Conservation (phyloP, 1,140 invertebrate species). For the Cryptotermes secundus region DNA sequence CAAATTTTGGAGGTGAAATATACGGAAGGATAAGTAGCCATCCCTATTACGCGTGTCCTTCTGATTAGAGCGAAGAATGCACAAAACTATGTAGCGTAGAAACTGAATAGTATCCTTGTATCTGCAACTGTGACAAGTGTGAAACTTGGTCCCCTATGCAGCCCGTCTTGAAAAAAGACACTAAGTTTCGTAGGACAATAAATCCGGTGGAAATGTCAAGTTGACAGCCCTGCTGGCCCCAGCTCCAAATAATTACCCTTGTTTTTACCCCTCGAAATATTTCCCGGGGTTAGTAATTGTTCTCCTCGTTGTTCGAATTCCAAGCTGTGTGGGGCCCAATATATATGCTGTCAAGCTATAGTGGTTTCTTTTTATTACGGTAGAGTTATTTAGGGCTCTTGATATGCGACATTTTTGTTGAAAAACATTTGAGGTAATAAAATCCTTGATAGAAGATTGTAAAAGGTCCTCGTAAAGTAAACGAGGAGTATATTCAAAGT, state of each 20-base stretch:
- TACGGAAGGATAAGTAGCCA: too few species aligned
- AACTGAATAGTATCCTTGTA: too few species aligned
- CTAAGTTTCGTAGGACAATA: background rate
- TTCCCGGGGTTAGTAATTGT: background rate
- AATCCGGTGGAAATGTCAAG: background rate
- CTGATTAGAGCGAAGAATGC: too few species aligned
- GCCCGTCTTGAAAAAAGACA: too few species aligned
- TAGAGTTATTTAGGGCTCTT: background rate
- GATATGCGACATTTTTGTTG: background rate
- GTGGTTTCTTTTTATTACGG: background rate
- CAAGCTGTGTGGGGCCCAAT: background rate
- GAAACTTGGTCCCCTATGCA: too few species aligned
- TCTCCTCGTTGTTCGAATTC: background rate
- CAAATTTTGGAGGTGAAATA: too few species aligned
- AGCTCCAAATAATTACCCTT: background rate
- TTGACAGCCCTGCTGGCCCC: background rate
- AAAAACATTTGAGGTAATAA: background rate
- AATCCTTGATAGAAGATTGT: background rate
- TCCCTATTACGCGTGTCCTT: too few species aligned
- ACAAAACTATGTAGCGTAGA: too few species aligned
- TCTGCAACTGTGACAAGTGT: too few species aligned
- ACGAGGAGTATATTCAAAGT: background rate
- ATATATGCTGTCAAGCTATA: background rate
- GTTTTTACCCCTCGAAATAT: background rate
- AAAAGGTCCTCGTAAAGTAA: background rate